Percentiles rank a stretch among this genome's conserved stretches.
Conservation (phyloP, 2,113 vertebrate species). For the Eubucco bourcierii region DNA sequence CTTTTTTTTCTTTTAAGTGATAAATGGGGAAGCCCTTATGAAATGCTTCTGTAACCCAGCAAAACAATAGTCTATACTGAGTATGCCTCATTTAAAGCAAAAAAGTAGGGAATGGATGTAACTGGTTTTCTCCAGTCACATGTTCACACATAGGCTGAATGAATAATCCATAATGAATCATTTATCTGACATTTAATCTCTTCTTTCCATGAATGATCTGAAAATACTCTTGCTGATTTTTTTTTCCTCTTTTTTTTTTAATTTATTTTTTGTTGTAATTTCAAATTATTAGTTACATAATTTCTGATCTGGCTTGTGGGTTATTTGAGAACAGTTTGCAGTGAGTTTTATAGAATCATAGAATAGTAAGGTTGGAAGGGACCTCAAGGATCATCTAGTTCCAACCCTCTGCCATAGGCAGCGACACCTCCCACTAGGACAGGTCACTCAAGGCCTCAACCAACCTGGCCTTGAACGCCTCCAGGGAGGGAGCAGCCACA, state of each 20-base stretch:
- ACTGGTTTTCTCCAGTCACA: not conserved
- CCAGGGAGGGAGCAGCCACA: too few species aligned
- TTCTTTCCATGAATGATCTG: constrained; percentile 31
- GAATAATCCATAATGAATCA: constrained; percentile 37
- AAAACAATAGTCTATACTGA: not conserved
- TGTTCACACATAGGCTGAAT: constrained; percentile 29
- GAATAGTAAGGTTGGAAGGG: too few species aligned
- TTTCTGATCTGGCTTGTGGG: constrained; percentile 8
- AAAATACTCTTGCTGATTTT: not conserved
- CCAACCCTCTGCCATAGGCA: too few species aligned
- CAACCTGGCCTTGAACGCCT: too few species aligned
- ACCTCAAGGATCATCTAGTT: too few species aligned
- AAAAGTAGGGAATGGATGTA: not conserved
- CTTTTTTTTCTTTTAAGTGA: not conserved
- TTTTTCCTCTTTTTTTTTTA: not conserved
- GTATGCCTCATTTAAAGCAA: not conserved
- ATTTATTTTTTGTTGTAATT: not conserved
- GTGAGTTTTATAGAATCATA: not conserved
- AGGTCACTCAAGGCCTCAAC: too few species aligned
- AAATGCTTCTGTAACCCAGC: constrained; percentile 6
- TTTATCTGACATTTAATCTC: constrained; percentile 39
- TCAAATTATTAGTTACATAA: constrained; percentile 3
- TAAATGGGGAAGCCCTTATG: constrained; percentile 24
- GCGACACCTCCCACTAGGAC: too few species aligned
- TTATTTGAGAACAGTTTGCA: constrained; percentile 22